phyloP scores from a whole-genome alignment of 2,113 vertebrate genomes.

The Syngnathus floridae region DNA sequence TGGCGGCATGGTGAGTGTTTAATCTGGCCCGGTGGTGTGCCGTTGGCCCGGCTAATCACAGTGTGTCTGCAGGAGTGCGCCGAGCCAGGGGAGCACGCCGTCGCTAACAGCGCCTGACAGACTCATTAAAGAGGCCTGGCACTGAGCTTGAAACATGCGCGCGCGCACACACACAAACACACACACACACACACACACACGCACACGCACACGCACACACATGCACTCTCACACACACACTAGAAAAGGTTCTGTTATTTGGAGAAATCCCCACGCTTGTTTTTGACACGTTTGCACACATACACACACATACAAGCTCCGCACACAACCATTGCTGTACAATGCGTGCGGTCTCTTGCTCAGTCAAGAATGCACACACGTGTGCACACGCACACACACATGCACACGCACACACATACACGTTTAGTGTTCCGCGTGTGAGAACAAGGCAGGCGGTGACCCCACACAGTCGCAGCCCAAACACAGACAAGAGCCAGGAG shows the following conservation, averaged over 20 bases:
- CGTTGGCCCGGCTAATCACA: slow-evolving; percentile 26
- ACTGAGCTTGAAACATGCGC: slow-evolving; percentile 55
- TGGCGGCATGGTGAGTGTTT: slow-evolving; percentile 68
- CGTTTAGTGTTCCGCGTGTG: slow-evolving; percentile 46
- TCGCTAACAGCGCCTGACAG: slow-evolving; percentile 70
- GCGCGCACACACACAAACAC: slow-evolving; percentile 54
- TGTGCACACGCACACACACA: slow-evolving; percentile 10
- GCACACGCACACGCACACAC: slow-evolving; percentile 42
- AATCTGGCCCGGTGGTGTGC: slow-evolving; percentile 32
- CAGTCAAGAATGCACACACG: slow-evolving; percentile 29
- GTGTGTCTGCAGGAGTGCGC: slow-evolving; percentile 48
- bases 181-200: slow-evolving; percentile 42
- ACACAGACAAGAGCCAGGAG: slow-evolving; percentile 62
- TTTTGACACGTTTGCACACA: slow-evolving; percentile 27
- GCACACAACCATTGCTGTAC: slow-evolving; percentile 15
- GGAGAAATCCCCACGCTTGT: slow-evolving; percentile 53
- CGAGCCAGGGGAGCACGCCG: slow-evolving; percentile 67
- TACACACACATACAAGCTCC: slow-evolving; percentile 26
- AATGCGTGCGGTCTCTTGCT: slow-evolving; percentile 40
- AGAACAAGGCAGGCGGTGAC: slow-evolving; percentile 67
- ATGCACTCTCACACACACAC: slow-evolving; percentile 18
- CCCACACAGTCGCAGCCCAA: slow-evolving; percentile 63
- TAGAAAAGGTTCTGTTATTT: slow-evolving; percentile 50
- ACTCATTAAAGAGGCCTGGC: slow-evolving; percentile 73
- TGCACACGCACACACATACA: slow-evolving; percentile 22